Percentiles rank a stretch among this genome's conserved stretches.
These are phyloP conservation scores for Clunio marinus DNA, from an alignment of 2,888 invertebrate species.

Conservation along the genomic window DNA sequence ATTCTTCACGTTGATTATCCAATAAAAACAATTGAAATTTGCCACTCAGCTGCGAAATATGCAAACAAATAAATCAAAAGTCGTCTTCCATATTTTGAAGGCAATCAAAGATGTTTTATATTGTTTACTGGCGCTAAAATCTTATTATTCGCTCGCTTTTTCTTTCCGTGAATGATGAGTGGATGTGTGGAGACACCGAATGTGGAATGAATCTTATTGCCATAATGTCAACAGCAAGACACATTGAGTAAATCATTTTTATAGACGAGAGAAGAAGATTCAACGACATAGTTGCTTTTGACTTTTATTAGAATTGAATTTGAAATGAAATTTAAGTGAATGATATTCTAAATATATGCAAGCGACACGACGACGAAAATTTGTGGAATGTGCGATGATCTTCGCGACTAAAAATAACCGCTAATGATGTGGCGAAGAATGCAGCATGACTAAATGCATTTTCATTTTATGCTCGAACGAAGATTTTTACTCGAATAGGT, in stretches of 20 bases:
- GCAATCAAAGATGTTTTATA: constrained; percentile 2
- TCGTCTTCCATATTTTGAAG: neutral
- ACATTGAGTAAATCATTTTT: too few relatives aligned
- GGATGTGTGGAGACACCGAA: too few relatives aligned
- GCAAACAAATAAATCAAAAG: neutral
- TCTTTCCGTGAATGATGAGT: neutral
- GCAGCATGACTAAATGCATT: constrained; percentile 1
- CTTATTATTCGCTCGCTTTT: neutral
- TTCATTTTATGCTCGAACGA: neutral
- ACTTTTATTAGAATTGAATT: neutral
- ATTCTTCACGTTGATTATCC: neutral
- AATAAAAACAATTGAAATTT: neutral
- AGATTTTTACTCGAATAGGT: neutral
- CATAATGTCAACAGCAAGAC: too few relatives aligned
- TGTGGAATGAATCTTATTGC: too few relatives aligned
- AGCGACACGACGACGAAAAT: constrained; percentile 8
- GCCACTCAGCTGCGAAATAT: constrained; percentile 13
- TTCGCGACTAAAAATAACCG: neutral
- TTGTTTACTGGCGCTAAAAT: constrained; percentile 18
- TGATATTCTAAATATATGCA: neutral
- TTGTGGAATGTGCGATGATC: neutral
- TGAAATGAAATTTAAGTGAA: neutral
- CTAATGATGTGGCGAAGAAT: neutral
- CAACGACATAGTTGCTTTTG: too few relatives aligned
- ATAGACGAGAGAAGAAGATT: too few relatives aligned